Evolutionary conservation across 2,888 invertebrate species (phyloP), one percentile per base, ranked within the genome.

Genomic region (Chloroclystis v-ata): DNA sequence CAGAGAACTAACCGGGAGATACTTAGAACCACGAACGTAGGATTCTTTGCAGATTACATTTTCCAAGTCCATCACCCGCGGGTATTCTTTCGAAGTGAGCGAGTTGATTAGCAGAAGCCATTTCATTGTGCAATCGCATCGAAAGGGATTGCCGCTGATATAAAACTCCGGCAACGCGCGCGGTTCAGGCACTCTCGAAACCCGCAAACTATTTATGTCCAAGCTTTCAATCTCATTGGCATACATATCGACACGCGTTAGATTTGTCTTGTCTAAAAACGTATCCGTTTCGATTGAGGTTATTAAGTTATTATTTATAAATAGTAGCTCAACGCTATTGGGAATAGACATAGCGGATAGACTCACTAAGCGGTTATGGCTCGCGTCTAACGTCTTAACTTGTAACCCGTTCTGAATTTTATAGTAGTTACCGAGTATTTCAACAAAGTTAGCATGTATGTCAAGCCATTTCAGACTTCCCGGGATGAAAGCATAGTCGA

Each of bases 61-160:
- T 65, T 94, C 94, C 67, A 96, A 88, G 77, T 97, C 97, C 91
- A 96, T 95, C 48, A 97, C 92, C 40, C 92, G 90, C 3, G 97
- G 96, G 76, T 96, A 95, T 73, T 95, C 94, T 29, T 94, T 89
- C 13, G 91, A 89, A 52, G 94, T 93, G 85, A 94, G 91, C 70
- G 94, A 94, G 83, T 96, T 96, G 77, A 96, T 94, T 56, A 94
- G 90, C 66, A 96, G 94, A 68, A 97, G 88, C 97, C 97, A 98
- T 78, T 97, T 97, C 96, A 97, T 96, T 56, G 94, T 93, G 82
- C 98, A 97, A 80, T 97, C 96, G 80, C 97, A 98, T 65, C 94
- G 92, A 80, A 97, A 96, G 20, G 97, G 97, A 84, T 98, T 98
- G 47, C 95, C 95, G 52, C 95, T 96, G 64, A 97, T 90, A 79